A percentile compares a stretch with the other conserved stretches of the same genome.
Conservation (phyloP, 1,140 invertebrate genomes). For the Bombus polaris region DNA sequence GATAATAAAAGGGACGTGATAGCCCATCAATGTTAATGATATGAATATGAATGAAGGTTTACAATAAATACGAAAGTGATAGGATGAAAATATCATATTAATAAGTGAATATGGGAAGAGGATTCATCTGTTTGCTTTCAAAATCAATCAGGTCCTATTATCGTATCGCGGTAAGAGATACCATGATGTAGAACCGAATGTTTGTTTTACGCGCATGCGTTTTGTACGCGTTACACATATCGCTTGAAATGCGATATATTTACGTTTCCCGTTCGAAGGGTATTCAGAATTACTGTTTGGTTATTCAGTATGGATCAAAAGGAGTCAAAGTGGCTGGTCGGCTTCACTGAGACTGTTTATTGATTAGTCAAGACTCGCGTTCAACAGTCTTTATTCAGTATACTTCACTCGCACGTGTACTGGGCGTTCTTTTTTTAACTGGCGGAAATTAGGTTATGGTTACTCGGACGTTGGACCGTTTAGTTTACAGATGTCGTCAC, state of each 20-base stretch:
- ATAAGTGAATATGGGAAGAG: conserved; percentile 1
- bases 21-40: background rate
- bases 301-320: conserved; percentile 36
- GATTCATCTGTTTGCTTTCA: background rate
- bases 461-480: background rate
- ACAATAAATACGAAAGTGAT: background rate
- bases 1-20: background rate
- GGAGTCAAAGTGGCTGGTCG: conserved; percentile 2
- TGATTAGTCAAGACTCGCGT: background rate
- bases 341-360: background rate
- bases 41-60: no score
- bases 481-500: no score
- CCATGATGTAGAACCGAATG: conserved; percentile 13
- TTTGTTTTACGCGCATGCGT: conserved; percentile 24
- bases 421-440: background rate
- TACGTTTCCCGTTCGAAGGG: conserved; percentile 42
- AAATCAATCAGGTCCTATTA: background rate
- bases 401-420: background rate
- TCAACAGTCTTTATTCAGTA: background rate
- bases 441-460: background rate
- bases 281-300: conserved; percentile 54
- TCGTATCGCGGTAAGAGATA: background rate
- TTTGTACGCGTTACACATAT: conserved; percentile 16
- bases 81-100: conserved; percentile 4
- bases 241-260: conserved; percentile 60